phyloP scores from a whole-genome alignment of 2,888 invertebrate genomes.

The Tuberolachnus salignus region DNA sequence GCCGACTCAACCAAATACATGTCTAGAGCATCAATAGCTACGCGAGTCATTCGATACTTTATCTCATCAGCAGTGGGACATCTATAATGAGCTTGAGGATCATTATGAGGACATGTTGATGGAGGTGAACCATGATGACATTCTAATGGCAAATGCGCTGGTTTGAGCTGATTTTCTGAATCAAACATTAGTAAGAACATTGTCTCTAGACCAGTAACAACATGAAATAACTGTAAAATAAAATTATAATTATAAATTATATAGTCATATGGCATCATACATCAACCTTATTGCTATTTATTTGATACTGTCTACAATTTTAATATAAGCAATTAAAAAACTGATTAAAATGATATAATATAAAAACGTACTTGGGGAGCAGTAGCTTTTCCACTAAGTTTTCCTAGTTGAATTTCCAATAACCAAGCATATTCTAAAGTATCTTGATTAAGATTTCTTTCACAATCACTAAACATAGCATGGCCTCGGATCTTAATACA shows the following conservation, averaged over 20 bases:
- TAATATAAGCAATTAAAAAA: not conserved
- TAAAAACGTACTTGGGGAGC: constrained; percentile 71
- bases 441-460: constrained; percentile 87
- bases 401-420: constrained; percentile 91
- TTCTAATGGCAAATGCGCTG: constrained; percentile 77
- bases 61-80: constrained; percentile 83
- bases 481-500: constrained; percentile 79
- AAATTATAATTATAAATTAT: not conserved
- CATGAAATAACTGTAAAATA: constrained; percentile 73
- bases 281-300: too few species aligned
- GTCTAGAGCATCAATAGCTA: constrained; percentile 87
- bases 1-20: constrained; percentile 89
- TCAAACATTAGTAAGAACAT: constrained; percentile 84
- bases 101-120: constrained; percentile 73
- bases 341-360: not conserved
- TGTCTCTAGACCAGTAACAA: constrained; percentile 87
- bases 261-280: not conserved
- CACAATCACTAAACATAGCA: constrained; percentile 94
- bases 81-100: constrained; percentile 65
- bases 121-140: constrained; percentile 81
- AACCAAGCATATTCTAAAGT: constrained; percentile 98
- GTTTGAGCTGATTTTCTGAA: constrained; percentile 86
- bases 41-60: constrained; percentile 91
- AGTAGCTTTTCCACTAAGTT: constrained; percentile 88
- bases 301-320: too few species aligned